Conservation (phyloP, 2,797 vertebrate species). For the Sarcoramphus papa region DNA sequence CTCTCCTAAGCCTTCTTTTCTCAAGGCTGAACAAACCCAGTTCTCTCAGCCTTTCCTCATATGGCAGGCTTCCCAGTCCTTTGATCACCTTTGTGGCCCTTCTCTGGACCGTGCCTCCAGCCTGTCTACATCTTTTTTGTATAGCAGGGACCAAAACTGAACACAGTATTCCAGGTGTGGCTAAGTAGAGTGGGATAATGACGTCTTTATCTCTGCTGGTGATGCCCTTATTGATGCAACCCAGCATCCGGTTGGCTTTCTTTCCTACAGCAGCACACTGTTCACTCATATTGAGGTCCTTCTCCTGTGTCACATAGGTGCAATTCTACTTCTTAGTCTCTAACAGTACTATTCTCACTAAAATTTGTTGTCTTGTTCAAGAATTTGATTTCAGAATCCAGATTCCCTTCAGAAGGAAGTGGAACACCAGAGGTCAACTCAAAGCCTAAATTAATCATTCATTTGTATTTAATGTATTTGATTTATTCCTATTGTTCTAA, state of each 20-base stretch:
- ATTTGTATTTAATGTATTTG: not conserved
- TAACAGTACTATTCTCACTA: not conserved
- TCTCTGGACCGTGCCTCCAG: no score
- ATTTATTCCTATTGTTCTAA: not conserved
- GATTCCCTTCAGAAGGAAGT: not conserved
- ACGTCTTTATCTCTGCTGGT: not conserved
- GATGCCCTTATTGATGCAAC: not conserved
- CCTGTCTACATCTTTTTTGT: no score
- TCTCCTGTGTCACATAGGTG: not conserved
- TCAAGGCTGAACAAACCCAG: no score
- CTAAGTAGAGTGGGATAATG: not conserved
- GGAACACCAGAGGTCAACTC: not conserved
- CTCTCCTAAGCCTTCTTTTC: no score
- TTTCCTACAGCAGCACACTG: not conserved
- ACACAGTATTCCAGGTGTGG: no score
- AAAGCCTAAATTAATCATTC: not conserved
- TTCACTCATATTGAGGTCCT: not conserved
- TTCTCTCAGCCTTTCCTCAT: no score
- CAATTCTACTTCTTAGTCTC: not conserved
- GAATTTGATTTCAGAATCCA: not conserved
- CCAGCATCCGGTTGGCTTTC: not conserved
- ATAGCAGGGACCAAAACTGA: no score
- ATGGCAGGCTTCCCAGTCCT: no score
- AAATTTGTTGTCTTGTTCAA: not conserved
- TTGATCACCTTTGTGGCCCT: no score